Conservation (phyloP, 2,113 vertebrate species). For the Cyanoderma ruficeps region DNA sequence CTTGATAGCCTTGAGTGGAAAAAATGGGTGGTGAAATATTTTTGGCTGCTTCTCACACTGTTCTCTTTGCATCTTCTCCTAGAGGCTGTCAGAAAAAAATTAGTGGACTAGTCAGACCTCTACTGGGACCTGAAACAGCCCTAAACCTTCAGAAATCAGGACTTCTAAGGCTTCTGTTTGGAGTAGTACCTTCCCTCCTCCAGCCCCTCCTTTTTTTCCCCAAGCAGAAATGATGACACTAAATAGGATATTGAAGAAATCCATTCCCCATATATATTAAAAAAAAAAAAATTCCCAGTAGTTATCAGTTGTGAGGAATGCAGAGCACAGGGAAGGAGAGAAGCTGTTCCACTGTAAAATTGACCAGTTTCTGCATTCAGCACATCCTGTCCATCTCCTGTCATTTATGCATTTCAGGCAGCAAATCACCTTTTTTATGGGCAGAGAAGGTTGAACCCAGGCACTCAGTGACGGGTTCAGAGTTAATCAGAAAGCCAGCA, state of each 20-base stretch:
- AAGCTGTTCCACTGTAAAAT: not conserved
- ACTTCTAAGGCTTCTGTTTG: not conserved
- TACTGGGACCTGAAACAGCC: not conserved
- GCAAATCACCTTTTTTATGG: not conserved
- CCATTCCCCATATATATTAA: not conserved
- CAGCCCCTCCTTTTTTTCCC: not conserved
- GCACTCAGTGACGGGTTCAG: not conserved
- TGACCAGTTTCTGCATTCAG: not conserved
- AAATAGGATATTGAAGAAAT: not conserved
- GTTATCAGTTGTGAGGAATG: not conserved
- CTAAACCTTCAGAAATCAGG: not conserved
- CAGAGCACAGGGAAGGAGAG: not conserved
- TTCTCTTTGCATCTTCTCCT: not conserved
- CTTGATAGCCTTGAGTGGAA: not conserved
- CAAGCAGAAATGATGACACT: not conserved
- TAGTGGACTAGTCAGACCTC: not conserved
- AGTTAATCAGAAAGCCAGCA: not conserved
- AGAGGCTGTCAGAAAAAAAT: not conserved
- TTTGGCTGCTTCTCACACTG: not conserved
- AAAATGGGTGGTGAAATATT: conserved; percentile 3
- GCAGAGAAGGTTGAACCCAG: not conserved
- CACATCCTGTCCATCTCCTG: not conserved
- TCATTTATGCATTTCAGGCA: not conserved
- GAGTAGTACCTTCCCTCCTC: not conserved
- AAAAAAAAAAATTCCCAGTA: not conserved